A percentile compares a stretch with the other conserved stretches of the same genome.
These are phyloP conservation scores for Operophtera brumata DNA, from an alignment of 2,888 invertebrate species.

Conservation along the genomic window DNA sequence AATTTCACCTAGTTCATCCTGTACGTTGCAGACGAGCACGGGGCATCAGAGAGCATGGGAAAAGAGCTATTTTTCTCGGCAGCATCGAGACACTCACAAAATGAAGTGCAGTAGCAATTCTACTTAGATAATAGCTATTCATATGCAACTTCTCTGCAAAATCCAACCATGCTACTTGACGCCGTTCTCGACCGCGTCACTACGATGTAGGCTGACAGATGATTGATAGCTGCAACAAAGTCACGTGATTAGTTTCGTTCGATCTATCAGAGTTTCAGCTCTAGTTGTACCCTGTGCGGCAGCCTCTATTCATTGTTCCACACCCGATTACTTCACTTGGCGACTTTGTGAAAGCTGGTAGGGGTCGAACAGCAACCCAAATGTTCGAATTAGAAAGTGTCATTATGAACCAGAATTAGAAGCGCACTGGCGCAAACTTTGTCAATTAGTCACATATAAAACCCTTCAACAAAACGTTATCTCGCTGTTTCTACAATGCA, in stretches of 20 bases:
- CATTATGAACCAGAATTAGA: slow-evolving; percentile 48
- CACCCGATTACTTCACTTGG: slow-evolving; percentile 63
- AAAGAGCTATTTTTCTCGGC: too few relatives aligned
- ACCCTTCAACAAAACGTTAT: slow-evolving; percentile 22
- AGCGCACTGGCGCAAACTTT: slow-evolving; percentile 28
- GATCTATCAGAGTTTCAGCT: too few relatives aligned
- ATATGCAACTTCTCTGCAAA: neutral
- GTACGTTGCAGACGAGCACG: too few relatives aligned
- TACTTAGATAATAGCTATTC: too few relatives aligned
- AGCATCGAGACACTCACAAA: too few relatives aligned
- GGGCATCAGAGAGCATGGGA: too few relatives aligned
- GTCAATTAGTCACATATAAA: slow-evolving; percentile 17
- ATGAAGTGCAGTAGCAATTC: too few relatives aligned
- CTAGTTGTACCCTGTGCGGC: neutral
- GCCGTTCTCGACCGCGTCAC: neutral
- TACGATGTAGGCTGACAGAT: too few relatives aligned
- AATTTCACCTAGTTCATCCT: too few relatives aligned
- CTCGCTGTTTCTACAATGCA: slow-evolving; percentile 28
- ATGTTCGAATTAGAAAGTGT: slow-evolving; percentile 37
- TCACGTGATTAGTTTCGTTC: neutral
- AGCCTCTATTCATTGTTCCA: slow-evolving; percentile 68
- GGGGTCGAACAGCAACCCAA: slow-evolving; percentile 28
- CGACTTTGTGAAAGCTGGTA: slow-evolving; percentile 60
- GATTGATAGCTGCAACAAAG: too few relatives aligned
- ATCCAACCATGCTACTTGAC: too few relatives aligned